Base-by-base conservation (phyloP, 2,113 vertebrate species). In the Scomber colias region DNA sequence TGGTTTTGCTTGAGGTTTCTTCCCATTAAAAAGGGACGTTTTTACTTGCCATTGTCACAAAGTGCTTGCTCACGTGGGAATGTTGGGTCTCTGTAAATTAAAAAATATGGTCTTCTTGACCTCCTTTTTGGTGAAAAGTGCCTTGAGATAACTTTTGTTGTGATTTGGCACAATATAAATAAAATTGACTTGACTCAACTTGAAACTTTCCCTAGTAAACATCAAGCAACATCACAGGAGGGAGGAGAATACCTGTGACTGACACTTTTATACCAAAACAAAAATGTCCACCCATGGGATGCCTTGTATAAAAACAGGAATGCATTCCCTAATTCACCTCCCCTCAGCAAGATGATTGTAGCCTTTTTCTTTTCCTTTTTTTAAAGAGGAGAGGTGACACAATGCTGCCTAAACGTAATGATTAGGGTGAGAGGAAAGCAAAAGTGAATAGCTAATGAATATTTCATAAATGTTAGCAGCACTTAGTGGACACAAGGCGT, bases 391-490 rank as follows among this genome's bases (percentile, higher is more conserved):
- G 91, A 84, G 84, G 86, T 87, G 83, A 92, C 90, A 92, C 87
- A 90, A 88, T 91, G 85, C 83, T 77, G 86, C 96, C 94, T 96
- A 96, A 97, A 97, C 95, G 95, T 96, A 96, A 97, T 97, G 96
- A 97, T 98, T 97, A 98, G 95, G 94, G 95, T 94, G 84, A 95
- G 95, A 96, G 96, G 96, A 97, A 96, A 97, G 96, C 95, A 96
- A 95, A 98, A 96, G 95, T 95, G 94, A 96, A 97, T 96, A 96
- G 95, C 88, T 95, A 96, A 98, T 99, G 98, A 99, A 99, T 99
- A 98, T 99, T 99, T 99, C 97, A 99, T 99, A 98, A 97, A 97
- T 97, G 96, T 96, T 97, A 96, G 96, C 95, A 95, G 96, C 98
- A 99, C 96, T 99, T 98, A 99, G 96, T 94, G 96, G 94, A 96